Conservation (phyloP, 2,797 vertebrate genomes). For the Meriones psammophilus region DNA sequence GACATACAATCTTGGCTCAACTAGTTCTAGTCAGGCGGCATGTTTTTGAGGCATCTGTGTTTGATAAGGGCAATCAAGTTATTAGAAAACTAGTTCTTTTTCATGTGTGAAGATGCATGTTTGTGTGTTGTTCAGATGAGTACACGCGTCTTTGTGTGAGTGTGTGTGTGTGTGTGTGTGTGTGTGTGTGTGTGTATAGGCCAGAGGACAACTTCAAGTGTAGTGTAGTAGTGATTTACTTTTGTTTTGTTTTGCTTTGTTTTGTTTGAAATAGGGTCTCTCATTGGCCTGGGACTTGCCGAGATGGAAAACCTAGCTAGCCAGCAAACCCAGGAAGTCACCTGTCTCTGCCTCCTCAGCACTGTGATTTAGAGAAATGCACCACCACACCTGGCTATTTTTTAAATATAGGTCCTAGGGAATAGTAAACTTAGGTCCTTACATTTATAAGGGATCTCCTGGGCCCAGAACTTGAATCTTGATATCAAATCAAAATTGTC, state of each 20-base stretch:
- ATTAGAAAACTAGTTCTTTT: background rate
- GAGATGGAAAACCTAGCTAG: background rate
- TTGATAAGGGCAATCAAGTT: background rate
- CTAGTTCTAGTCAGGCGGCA: background rate
- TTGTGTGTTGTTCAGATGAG: too few species aligned
- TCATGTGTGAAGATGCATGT: too few species aligned
- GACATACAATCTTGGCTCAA: background rate
- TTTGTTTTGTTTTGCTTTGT: background rate
- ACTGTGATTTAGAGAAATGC: background rate
- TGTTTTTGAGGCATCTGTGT: background rate
- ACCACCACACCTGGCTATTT: background rate
- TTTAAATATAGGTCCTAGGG: background rate
- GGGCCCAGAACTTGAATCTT: background rate
- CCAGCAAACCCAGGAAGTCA: background rate
- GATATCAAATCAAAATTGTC: background rate
- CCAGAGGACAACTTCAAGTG: background rate
- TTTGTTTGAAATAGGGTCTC: background rate
- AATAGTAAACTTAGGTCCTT: background rate
- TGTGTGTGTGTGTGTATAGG: background rate
- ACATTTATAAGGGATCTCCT: background rate
- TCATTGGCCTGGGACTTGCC: background rate
- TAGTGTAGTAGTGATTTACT: background rate
- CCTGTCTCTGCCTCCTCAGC: background rate
- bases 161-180: background rate
- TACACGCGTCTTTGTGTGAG: rapidly evolving